Percentiles rank a stretch among this genome's conserved stretches.
phyloP scores from a whole-genome alignment of 1,140 invertebrate genomes.

The Chelonus insularis region DNA sequence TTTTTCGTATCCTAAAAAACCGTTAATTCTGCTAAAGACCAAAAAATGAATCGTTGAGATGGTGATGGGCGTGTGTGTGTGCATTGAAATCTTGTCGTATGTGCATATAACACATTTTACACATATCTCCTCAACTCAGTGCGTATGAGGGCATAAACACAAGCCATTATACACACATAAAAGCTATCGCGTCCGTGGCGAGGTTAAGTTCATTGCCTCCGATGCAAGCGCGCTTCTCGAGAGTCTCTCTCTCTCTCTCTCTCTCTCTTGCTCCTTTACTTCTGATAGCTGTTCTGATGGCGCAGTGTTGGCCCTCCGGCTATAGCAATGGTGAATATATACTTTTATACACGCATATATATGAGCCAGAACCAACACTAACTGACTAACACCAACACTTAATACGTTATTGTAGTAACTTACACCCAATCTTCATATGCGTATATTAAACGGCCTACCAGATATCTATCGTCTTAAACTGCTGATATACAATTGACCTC shows the following conservation, averaged over 20 bases:
- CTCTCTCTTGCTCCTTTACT: neutral
- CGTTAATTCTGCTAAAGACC: no score
- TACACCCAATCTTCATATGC: no score
- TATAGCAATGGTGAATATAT: no score
- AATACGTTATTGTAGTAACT: no score
- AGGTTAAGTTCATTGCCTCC: conserved; percentile 61
- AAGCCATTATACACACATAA: conserved; percentile 57
- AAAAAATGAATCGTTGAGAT: no score
- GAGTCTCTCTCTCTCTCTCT: conserved; percentile 13
- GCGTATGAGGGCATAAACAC: conserved; percentile 51
- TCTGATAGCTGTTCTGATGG: neutral
- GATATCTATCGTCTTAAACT: no score
- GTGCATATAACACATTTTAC: conserved; percentile 34
- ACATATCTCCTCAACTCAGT: conserved; percentile 37
- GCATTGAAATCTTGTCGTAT: conserved; percentile 33
- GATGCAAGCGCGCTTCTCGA: conserved; percentile 28
- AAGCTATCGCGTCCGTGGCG: conserved; percentile 46
- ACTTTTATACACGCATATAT: neutral
- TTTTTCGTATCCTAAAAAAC: no score
- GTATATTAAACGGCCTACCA: no score
- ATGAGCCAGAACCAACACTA: neutral
- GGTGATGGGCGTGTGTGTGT: no score
- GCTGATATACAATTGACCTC: no score
- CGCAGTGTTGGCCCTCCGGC: no score
- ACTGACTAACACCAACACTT: no score